phyloP scores from a whole-genome alignment of 2,113 vertebrate species.

The Vanacampus margaritifer region DNA sequence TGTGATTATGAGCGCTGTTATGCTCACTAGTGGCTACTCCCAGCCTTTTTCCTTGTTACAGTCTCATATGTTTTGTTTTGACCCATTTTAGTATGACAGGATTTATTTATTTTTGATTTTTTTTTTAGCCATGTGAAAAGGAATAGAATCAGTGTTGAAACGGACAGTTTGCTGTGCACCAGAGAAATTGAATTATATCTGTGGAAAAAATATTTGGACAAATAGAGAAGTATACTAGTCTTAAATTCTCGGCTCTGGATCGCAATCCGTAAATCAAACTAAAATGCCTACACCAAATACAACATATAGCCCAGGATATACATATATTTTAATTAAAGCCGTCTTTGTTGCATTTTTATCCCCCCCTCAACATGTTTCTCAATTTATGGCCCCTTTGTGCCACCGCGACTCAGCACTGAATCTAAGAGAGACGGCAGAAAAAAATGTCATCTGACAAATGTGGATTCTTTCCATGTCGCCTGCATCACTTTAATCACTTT shows the following conservation, averaged over 20 bases:
- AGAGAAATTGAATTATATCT: neutral
- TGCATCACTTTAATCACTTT: conserved; percentile 56
- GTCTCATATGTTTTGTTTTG: neutral
- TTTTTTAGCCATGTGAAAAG: neutral
- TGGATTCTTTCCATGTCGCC: conserved; percentile 37
- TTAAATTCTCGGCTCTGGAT: neutral
- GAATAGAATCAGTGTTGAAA: neutral
- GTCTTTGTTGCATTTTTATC: conserved; percentile 27
- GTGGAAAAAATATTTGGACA: neutral
- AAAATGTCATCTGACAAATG: conserved; percentile 53
- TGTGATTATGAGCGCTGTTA: neutral
- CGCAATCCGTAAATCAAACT: neutral
- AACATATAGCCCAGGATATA: conserved; percentile 15
- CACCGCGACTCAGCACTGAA: conserved; percentile 42
- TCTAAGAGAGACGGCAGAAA: conserved; percentile 28
- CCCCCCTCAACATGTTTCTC: conserved; percentile 25
- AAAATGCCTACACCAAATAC: neutral
- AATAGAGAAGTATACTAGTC: too few relatives aligned
- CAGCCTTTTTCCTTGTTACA: neutral
- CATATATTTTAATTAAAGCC: conserved; percentile 7
- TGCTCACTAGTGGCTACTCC: neutral
- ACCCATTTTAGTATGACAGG: neutral
- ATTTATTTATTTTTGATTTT: too few relatives aligned
- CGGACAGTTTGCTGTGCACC: neutral
- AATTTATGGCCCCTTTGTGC: conserved; percentile 34